These are phyloP conservation scores for Shinisaurus crocodilurus DNA, from an alignment of 2,113 vertebrate genomes.

Conservation along the genomic window DNA sequence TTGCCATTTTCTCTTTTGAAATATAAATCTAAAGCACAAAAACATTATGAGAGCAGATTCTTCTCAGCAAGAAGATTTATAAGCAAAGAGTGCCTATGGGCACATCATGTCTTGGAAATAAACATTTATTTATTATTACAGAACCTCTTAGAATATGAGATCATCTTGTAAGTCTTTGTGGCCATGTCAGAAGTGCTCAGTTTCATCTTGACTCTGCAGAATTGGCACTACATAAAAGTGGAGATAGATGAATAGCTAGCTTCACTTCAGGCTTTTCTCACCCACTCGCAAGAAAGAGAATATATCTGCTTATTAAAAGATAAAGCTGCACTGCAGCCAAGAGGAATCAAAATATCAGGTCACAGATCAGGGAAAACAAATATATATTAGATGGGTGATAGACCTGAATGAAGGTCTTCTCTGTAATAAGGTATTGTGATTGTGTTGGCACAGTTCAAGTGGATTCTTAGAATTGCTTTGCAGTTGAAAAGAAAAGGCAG, in stretches of 20 bases:
- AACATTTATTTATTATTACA: conserved; percentile 26
- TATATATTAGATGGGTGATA: conserved; percentile 4
- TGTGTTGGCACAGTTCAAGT: background rate
- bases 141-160: conserved; percentile 19
- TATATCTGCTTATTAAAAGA: conserved; percentile 1
- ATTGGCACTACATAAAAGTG: conserved; percentile 6
- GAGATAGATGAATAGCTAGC: background rate
- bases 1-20: conserved; percentile 1
- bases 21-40: conserved; percentile 10
- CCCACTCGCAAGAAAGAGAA: background rate
- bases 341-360: background rate
- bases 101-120: conserved; percentile 13
- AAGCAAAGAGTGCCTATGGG: conserved; percentile 12
- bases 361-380: conserved; percentile 9
- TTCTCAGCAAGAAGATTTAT: conserved; percentile 14
- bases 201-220: background rate
- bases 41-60: background rate
- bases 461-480: background rate
- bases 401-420: conserved; percentile 11
- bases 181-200: background rate
- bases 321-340: background rate
- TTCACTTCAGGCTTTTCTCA: conserved; percentile 21
- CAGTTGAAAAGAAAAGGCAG: background rate
- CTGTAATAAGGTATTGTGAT: background rate
- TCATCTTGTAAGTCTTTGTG: conserved; percentile 13